Evolutionary conservation across 2,888 invertebrate species (phyloP), one percentile per base, ranked within the genome.

Genomic region (Balanococcus diminutus): DNA sequence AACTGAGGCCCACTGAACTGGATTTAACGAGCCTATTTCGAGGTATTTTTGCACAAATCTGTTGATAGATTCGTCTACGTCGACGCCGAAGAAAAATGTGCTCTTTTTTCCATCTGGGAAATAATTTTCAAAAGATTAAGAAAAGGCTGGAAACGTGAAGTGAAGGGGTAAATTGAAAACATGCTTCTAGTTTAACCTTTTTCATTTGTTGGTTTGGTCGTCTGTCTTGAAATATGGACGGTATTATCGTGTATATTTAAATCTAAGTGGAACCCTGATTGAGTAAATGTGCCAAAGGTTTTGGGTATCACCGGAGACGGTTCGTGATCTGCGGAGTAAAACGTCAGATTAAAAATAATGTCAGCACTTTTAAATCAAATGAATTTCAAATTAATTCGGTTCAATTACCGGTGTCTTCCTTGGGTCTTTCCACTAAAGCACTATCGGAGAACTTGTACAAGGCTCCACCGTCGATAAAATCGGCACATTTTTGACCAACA

Each of bases 231-330:
- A 79, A 89, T 87, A 86, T 92, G 92, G 0, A 92, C 93, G 6
- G 92, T 92, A 85, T 91, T 93, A n/a, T 92, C 92, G 89, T 92
- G 92, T n/a, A 93, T 89, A 89, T 93, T 93, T 86, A 94, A 89
- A 89, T 93, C 92, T 79, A 94, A 89, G 88, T 92, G 92, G 88
- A 92, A 93, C 86, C 92, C 92, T 0, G 92, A 92, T 11, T 81
- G 85, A 89, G 88, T 92, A 89, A 89, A 92, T 87, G 90, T 91
- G 88, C 75, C n/a, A 1, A 16, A 14, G 16, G 5, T 75, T 75
- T 25, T 75, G 2, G 75, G n/a, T 4, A 32, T 28, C 1, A 4
- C 1, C 2, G 31, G 19, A 6, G n/a, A 14, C n/a, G 5, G 6
- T n/a, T 75, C 75, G 61, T 28, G 28, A 67, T 28, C 61, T 67